Evolutionary conservation across 1,140 invertebrate species (phyloP).

Genomic region (Calliphora vicina): DNA sequence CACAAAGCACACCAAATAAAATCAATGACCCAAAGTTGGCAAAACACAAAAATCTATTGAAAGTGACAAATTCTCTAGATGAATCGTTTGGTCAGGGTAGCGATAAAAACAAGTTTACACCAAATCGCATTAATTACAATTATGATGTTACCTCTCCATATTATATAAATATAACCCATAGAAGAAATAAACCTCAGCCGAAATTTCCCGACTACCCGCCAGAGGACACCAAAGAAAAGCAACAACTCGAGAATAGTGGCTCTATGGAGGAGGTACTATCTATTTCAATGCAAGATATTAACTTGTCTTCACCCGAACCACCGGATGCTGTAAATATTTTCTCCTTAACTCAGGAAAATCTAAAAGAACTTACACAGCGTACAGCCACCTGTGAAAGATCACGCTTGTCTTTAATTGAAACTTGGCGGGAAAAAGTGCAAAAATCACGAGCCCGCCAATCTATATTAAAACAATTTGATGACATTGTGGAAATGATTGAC

Average conservation of each 20-base stretch:
- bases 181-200: slow-evolving; percentile 51
- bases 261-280: not conserved
- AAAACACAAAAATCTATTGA: not conserved
- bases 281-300: not conserved
- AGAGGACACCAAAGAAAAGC: too few species aligned
- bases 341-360: slow-evolving; percentile 52
- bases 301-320: not conserved
- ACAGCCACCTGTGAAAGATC: slow-evolving; percentile 38
- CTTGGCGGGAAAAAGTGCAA: slow-evolving; percentile 58
- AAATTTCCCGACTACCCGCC: slow-evolving; percentile 41
- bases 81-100: not conserved
- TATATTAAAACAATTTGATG: slow-evolving; percentile 46
- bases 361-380: slow-evolving; percentile 48
- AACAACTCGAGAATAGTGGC: too few species aligned
- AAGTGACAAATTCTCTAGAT: not conserved
- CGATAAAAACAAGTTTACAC: slow-evolving; percentile 43
- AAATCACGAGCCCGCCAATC: slow-evolving; percentile 49
- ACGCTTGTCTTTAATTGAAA: slow-evolving; percentile 51
- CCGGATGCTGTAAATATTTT: slow-evolving; percentile 52
- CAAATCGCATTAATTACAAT: slow-evolving; percentile 54
- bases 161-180: slow-evolving; percentile 61
- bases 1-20: not conserved
- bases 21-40: not conserved
- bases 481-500: slow-evolving; percentile 51
- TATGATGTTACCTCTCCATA: slow-evolving; percentile 59